These are phyloP conservation scores for Cybosia mesomella DNA, from an alignment of 2,888 invertebrate species.

Conservation along the genomic window DNA sequence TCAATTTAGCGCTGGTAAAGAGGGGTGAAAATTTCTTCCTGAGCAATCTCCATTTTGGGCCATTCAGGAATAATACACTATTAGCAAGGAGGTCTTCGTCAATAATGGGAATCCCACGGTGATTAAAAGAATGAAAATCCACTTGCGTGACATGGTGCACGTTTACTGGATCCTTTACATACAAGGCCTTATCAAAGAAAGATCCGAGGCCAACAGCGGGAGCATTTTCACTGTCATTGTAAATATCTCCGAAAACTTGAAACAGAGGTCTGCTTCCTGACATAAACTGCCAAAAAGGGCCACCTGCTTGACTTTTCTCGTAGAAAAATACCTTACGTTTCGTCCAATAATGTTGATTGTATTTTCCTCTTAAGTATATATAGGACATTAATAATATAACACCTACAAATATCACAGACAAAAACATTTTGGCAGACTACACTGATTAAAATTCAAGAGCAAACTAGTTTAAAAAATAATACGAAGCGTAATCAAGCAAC, in stretches of 20 bases:
- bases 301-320: constrained; percentile 55
- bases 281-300: constrained; percentile 62
- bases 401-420: constrained; percentile 19
- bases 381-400: constrained; percentile 33
- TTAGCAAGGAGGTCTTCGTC: constrained; percentile 61
- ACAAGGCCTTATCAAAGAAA: constrained; percentile 50
- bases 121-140: constrained; percentile 63
- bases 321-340: constrained; percentile 65
- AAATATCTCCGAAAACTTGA: constrained; percentile 60
- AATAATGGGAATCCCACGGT: constrained; percentile 59
- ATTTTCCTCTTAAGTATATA: constrained; percentile 54
- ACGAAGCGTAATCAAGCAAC: neutral
- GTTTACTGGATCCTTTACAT: constrained; percentile 60
- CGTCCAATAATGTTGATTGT: constrained; percentile 68
- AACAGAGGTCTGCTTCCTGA: constrained; percentile 56
- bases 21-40: constrained; percentile 71
- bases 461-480: constrained; percentile 11
- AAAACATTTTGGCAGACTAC: constrained; percentile 30
- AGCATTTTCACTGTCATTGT: constrained; percentile 59
- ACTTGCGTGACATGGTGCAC: constrained; percentile 58
- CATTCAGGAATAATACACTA: constrained; percentile 61
- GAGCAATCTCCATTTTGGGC: constrained; percentile 70
- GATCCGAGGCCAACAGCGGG: constrained; percentile 65
- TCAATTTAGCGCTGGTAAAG: constrained; percentile 72
- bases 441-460: constrained; percentile 18